phyloP scores from a whole-genome alignment of 2,113 vertebrate genomes.

The Atractosteus spatula region DNA sequence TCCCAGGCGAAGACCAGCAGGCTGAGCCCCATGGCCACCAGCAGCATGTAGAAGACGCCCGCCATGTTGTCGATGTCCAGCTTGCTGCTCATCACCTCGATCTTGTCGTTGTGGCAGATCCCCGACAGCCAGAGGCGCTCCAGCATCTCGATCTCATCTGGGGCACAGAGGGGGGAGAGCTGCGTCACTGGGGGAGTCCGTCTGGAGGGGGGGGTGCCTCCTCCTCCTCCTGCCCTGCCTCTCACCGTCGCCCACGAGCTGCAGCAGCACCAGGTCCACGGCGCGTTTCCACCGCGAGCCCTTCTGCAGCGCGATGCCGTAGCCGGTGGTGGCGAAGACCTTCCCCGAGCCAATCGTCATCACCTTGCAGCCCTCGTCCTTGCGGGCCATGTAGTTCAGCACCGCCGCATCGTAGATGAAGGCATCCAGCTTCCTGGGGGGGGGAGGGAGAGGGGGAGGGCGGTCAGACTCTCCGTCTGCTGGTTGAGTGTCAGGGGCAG shows the following conservation, averaged over 20 bases:
- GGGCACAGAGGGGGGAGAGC: constrained; percentile 14
- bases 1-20: constrained; percentile 86
- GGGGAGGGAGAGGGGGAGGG: constrained; percentile 14
- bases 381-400: constrained; percentile 92
- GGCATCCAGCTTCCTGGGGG: constrained; percentile 83
- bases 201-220: constrained; percentile 38
- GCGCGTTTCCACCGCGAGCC: constrained; percentile 90
- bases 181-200: constrained; percentile 42
- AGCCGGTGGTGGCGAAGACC: constrained; percentile 91
- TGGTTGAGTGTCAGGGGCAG: not conserved
- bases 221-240: not conserved
- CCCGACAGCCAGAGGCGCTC: constrained; percentile 85
- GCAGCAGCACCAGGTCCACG: constrained; percentile 85
- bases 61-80: constrained; percentile 92
- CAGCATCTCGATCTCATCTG: constrained; percentile 89
- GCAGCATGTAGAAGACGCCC: constrained; percentile 87
- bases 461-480: too few relatives aligned
- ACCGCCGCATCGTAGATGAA: constrained; percentile 92
- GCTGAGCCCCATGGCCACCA: constrained; percentile 87
- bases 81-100: constrained; percentile 90
- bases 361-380: constrained; percentile 91
- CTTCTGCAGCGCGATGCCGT: constrained; percentile 89
- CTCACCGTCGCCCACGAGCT: constrained; percentile 91
- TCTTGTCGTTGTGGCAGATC: constrained; percentile 90
- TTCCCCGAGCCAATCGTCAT: constrained; percentile 92